Base-by-base conservation (phyloP, 53 echinoderm and acorn worm genomes). In the Mesocentrotus franciscanus region DNA sequence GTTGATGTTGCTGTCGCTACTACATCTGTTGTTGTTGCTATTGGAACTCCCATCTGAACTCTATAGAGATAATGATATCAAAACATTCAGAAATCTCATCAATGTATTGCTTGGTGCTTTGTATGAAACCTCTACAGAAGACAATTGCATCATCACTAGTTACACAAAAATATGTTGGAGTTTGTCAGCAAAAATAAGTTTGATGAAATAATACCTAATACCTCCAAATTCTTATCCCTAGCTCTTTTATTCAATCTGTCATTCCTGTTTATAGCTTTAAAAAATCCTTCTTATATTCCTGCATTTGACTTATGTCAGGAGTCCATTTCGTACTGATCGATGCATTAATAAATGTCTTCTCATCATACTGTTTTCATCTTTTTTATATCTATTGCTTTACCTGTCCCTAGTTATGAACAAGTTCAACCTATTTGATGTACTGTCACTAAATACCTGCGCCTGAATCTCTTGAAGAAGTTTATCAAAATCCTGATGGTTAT, bases 401-500 rank as follows among this genome's bases (percentile, higher is more conserved):
- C 15, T 15, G 64, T 16, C 64, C 12, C 64, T 64, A 64, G 64
- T 64, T 18, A n/a, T n/a, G n/a, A n/a, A n/a, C 6, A 18, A 64
- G 15, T 18, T 16, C 64, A 64, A 64, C 16, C 15, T 20, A 64
- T 5, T 18, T 20, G 64, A 64, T 49, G 20, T 15, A 1, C 17
- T 81, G 36, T 15, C 1, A 36, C 16, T 14, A 11, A 14, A 14
- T 14, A 34, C 81, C 30, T 84, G 84, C 32, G 17, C 70, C 68
- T 93, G 92, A 0, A 95, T 57, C 56, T 95, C 96, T 56, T 95
- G 71, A 55, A 95, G 90, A 27, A 95, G 87, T 85, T 93, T 32
- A 17, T 93, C 93, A 29, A 95, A 84, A 85, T 85, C n/a, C 26
- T 95, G 96, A 75, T 95, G 93, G 36, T 34, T 70, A 85, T 95